These are phyloP conservation scores for Antrozous pallidus DNA, from an alignment of 2,797 vertebrate species.

Conservation along the genomic window DNA sequence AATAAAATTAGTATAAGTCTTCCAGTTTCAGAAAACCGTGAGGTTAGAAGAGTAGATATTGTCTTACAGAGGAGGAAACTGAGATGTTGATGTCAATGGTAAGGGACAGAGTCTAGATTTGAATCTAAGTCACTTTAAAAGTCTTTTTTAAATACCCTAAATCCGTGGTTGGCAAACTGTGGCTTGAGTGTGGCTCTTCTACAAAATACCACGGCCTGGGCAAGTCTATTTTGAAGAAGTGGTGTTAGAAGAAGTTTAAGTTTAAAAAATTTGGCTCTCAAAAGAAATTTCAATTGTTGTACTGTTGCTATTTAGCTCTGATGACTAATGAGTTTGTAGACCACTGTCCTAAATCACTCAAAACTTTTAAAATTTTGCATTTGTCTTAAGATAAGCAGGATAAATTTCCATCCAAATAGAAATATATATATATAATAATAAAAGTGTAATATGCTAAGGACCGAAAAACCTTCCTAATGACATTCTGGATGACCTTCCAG, in stretches of 20 bases:
- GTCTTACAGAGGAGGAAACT: neutral
- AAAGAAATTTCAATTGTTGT: too few relatives aligned
- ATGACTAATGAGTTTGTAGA: too few relatives aligned
- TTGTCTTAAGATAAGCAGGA: slow-evolving; percentile 32
- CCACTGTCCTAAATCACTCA: neutral
- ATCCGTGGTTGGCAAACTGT: too few relatives aligned
- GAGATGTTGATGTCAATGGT: neutral
- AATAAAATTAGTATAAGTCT: slow-evolving; percentile 8
- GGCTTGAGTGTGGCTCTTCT: too few relatives aligned
- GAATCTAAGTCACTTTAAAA: neutral
- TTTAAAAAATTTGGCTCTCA: too few relatives aligned
- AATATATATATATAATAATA: neutral
- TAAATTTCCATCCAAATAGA: slow-evolving; percentile 33
- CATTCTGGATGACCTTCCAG: too few relatives aligned
- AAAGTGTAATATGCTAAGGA: too few relatives aligned
- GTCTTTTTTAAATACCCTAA: neutral
- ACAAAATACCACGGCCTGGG: too few relatives aligned
- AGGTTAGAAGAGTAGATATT: neutral
- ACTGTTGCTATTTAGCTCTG: too few relatives aligned
- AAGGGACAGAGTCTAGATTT: neutral
- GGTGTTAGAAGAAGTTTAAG: too few relatives aligned
- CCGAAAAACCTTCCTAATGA: too few relatives aligned
- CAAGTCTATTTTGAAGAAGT: too few relatives aligned
- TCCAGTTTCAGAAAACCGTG: neutral
- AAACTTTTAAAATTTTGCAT: slow-evolving; percentile 6